Percentiles rank a stretch among this genome's conserved stretches.
phyloP scores from a whole-genome alignment of 1,140 invertebrate species.

The Anthonomus grandis region DNA sequence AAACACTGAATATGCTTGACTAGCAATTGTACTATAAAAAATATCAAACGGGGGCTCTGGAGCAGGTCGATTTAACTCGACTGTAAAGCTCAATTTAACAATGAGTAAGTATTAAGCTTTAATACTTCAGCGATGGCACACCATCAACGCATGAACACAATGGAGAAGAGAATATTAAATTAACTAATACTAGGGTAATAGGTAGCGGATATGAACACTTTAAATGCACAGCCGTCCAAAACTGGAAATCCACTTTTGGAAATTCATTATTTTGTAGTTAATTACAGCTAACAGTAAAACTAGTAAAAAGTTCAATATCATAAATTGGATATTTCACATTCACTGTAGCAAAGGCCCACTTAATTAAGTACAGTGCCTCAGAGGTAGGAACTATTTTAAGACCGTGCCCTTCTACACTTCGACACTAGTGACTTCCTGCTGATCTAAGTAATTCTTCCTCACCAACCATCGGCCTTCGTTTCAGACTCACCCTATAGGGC shows the following conservation, averaged over 20 bases:
- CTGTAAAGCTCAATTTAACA: not conserved
- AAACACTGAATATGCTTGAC: slow-evolving; percentile 35
- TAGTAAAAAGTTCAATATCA: no score
- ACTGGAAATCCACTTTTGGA: slow-evolving; percentile 39
- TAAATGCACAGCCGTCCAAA: slow-evolving; percentile 43
- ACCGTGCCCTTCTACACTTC: slow-evolving; percentile 40
- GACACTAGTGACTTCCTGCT: slow-evolving; percentile 40
- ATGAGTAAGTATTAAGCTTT: slow-evolving; percentile 8
- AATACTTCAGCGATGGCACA: slow-evolving; percentile 4
- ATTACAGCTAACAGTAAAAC: no score
- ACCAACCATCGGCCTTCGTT: slow-evolving; percentile 55
- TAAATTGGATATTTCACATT: no score
- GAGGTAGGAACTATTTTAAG: slow-evolving; percentile 40
- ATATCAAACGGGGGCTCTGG: slow-evolving; percentile 9
- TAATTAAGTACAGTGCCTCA: slow-evolving; percentile 38
- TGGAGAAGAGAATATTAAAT: slow-evolving; percentile 16
- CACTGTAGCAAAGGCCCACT: no score
- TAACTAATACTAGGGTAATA: slow-evolving; percentile 34
- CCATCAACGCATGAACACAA: slow-evolving; percentile 7
- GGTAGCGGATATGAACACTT: slow-evolving; percentile 41
- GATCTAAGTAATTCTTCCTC: slow-evolving; percentile 43
- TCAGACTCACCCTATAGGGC: slow-evolving; percentile 67
- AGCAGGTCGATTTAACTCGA: not conserved
- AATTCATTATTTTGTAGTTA: slow-evolving; percentile 15
- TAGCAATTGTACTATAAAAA: slow-evolving; percentile 33